A percentile compares a stretch with the other conserved stretches of the same genome.
Evolutionary conservation across 2,888 invertebrate species (phyloP).

Genomic region (Protonemura montana): DNA sequence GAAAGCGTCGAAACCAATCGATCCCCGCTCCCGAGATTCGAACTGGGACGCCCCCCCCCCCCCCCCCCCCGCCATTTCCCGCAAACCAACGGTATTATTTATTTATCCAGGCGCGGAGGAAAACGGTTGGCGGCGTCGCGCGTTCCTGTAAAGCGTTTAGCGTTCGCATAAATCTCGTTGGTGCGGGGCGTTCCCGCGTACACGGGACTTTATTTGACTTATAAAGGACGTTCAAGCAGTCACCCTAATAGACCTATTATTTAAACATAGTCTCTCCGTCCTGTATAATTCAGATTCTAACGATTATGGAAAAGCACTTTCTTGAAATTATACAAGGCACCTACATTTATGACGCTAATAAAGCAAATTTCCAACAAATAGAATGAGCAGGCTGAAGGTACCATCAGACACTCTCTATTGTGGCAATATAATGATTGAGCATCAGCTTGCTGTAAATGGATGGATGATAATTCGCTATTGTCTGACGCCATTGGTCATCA

Average conservation of each 20-base stretch:
- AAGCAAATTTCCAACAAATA: background rate
- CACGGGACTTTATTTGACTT: conserved; percentile 7
- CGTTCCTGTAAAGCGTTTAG: conserved; percentile 7
- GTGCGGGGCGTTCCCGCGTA: background rate
- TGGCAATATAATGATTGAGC: background rate
- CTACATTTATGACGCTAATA: background rate
- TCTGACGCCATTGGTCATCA: background rate
- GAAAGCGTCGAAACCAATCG: background rate
- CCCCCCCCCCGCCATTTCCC: too few species aligned
- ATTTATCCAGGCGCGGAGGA: background rate
- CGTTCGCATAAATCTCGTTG: background rate
- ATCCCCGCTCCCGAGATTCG: background rate
- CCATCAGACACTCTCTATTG: background rate
- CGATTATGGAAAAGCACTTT: conserved; percentile 12
- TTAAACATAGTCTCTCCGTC: background rate
- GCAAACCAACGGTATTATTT: background rate
- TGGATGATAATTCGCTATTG: background rate
- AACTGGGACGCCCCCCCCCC: background rate
- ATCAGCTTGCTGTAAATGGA: background rate
- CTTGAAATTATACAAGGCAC: conserved; percentile 1
- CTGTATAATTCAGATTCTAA: background rate
- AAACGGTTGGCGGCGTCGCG: background rate
- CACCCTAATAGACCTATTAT: background rate
- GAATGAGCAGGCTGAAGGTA: background rate
- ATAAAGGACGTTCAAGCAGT: background rate